Conservation (phyloP, 2,113 vertebrate genomes). For the Haemorhous mexicanus region DNA sequence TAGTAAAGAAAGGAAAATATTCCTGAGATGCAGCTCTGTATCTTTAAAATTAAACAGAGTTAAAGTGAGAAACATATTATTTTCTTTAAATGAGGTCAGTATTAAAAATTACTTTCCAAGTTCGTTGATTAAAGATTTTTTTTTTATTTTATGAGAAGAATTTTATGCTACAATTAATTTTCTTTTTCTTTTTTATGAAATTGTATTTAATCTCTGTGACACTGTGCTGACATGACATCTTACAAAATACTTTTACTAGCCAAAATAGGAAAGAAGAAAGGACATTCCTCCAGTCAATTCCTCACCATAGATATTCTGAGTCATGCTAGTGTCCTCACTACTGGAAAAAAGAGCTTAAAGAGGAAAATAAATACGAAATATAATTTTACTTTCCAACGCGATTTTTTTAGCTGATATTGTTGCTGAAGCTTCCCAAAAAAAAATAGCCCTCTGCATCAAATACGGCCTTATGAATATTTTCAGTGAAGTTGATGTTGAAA, state of each 20-base stretch:
- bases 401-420: neutral
- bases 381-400: neutral
- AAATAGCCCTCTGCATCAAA: neutral
- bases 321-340: neutral
- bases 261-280: constrained; percentile 31
- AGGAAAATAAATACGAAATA: neutral
- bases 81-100: neutral
- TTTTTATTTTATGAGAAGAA: constrained; percentile 45
- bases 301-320: neutral
- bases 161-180: constrained; percentile 23
- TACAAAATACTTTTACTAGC: neutral
- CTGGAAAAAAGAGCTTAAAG: neutral
- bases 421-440: neutral
- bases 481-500: neutral
- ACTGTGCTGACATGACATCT: constrained; percentile 1
- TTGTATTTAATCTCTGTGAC: constrained; percentile 37
- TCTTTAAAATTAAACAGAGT: neutral
- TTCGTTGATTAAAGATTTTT: constrained; percentile 13
- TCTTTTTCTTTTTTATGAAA: constrained; percentile 33
- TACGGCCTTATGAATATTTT: neutral
- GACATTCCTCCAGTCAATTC: neutral
- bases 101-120: neutral
- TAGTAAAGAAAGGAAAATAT: neutral
- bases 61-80: neutral
- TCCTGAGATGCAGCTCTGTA: neutral